Evolutionary conservation across 2,888 invertebrate genomes (phyloP), one percentile per base, ranked within the genome.

Genomic region (Drosophila basisetae): DNA sequence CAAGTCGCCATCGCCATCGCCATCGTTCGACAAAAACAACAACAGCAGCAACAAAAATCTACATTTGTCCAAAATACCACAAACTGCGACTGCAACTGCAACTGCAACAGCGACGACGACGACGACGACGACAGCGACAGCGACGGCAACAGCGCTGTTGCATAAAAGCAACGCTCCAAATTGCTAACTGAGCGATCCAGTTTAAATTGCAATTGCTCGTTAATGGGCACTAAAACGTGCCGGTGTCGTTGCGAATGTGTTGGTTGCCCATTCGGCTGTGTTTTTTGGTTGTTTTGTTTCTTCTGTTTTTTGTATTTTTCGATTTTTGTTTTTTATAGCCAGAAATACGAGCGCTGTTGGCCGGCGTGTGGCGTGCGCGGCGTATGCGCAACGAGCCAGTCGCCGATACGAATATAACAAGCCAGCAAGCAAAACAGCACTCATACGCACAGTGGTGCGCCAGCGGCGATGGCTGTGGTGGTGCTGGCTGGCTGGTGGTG

Each of bases 161-260:
- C 90, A 91, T 90, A 90, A 90, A 90, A 82, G 84, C 84, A 90
- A 91, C 87, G 87, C 84, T 91, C 89, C 88, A 91, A 92, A 89
- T 91, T 91, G 83, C 89, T 84, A 89, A 91, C 90, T 85, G 90
- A 84, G 90, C 92, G 91, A 92, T 92, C 92, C 92, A 92, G 92
- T 92, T 92, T 92, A 92, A 92, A 92, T 92, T 92, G 92, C 92
- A 91, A 92, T 92, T 90, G 91, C 90, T 92, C 92, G 91, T 92
- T 92, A 92, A 92, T 92, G 90, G 92, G 90, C 92, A 91, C 92
- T 91, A 91, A 90, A 92, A 92, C 91, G 91, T 89, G 90, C 87
- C 91, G 73, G 81, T 79, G 89, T 86, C 79, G 77, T 68, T 84
- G 73, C 79, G 73, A 56, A 49, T 61, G 41, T 70, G 50, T 68